Percentiles rank a stretch among this genome's conserved stretches.
These are phyloP conservation scores for Pachypeltis micranthus DNA, from an alignment of 1,140 invertebrate genomes.

Conservation along the genomic window DNA sequence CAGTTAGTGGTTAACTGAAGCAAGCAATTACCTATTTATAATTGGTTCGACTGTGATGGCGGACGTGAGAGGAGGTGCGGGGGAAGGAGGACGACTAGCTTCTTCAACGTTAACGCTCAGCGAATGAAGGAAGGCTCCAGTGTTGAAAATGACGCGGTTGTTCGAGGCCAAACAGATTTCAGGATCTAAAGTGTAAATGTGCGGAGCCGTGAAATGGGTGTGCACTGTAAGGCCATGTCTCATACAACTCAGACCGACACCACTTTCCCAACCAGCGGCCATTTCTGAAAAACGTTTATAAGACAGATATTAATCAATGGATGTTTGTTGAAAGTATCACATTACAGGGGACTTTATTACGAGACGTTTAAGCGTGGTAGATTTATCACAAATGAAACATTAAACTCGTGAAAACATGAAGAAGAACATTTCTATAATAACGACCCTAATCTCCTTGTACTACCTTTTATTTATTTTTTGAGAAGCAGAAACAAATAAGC, in stretches of 20 bases:
- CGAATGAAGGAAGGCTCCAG: constrained; percentile 56
- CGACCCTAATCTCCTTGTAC: no score
- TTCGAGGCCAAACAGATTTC: constrained; percentile 9
- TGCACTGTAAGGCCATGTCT: constrained; percentile 56
- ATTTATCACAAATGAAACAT: no score
- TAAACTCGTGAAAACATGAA: no score
- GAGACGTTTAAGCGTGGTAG: no score
- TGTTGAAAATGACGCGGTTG: constrained; percentile 47
- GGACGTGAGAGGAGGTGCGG: neutral
- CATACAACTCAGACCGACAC: constrained; percentile 46
- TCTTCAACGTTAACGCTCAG: constrained; percentile 42
- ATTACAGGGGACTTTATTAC: no score
- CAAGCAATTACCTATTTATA: constrained; percentile 14
- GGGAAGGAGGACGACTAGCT: neutral
- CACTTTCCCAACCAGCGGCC: constrained; percentile 45
- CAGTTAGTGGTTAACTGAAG: neutral
- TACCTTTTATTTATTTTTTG: neutral
- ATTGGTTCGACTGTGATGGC: constrained; percentile 11
- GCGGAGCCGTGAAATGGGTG: constrained; percentile 52
- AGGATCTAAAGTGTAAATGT: constrained; percentile 25
- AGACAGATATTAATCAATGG: no score
- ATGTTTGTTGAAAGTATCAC: no score
- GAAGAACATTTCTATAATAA: no score
- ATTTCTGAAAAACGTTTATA: constrained; percentile 40
- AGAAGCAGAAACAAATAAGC: neutral